Evolutionary conservation across 2,888 invertebrate species (phyloP), one percentile per base, ranked within the genome.

Genomic region (Orchestes rusci): DNA sequence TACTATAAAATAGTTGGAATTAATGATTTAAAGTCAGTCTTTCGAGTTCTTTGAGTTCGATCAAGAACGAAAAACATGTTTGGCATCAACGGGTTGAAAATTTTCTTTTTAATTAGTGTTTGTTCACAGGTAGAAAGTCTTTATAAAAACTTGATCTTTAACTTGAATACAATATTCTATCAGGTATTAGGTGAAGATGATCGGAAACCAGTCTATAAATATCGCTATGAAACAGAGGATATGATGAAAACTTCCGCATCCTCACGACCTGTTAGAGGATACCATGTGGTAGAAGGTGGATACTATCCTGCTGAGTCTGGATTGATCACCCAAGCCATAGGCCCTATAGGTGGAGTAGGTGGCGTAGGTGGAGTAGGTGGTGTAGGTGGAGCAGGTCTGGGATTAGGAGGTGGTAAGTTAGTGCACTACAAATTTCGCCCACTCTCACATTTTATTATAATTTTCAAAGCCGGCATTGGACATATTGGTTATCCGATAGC

Each of bases 281-380:
- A 77, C 55, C 75, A 75, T 65, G 73, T 77, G 28, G 73, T 75
- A 61, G 76, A 77, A 65, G 73, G 74, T 61, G 72, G 69, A 47
- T 76, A 76, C 57, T 76, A 76, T 57, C 76, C 76, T 10, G 45
- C 34, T 29, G 43, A 51, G 50, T 47, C 36, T 34, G 51, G 49
- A 46, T 3, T 41, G 49, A 52, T 50, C 69, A 70, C 15, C 10
- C 23, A 23, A 56, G 69, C 8, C 5, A 45, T 40, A 18, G 46
- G 29, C 19, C 40, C 34, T 23, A 32, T 36, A 38, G 39, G 40
- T 13, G 53, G 60, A 12, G 60, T 61, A 10, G 60, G 66, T 16
- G 58, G 41, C 12, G 31, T 41, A n/a, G 42, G 46, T 15, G 41
- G 42, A 20, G 17, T 30, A 2, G 19, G 32, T 15, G 7, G 7